Base-by-base conservation (phyloP, 2,888 invertebrate genomes). In the Frankliniella intonsa region DNA sequence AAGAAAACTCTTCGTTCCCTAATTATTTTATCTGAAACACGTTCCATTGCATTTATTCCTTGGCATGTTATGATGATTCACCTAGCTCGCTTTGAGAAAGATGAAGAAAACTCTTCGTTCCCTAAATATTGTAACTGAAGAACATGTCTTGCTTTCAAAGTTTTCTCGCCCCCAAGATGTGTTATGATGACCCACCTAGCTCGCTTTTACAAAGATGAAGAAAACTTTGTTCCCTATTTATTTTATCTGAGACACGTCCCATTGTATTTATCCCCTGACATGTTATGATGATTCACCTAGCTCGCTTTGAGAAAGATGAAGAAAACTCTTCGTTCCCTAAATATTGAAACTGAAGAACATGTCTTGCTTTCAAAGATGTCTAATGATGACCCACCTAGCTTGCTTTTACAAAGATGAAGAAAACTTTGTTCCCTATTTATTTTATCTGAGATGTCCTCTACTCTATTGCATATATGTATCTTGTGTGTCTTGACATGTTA, bases 31-130 rank as follows among this genome's bases (percentile, higher is more conserved):
- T n/a, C 14, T 2, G 38, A 38, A 38, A 38, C 62, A 0, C 62
- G 55, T 14, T 55, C 17, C 7, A 17, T 17, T 51, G 51, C 12
- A 51, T 51, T 11, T 11, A 11, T 51, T 9, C 51, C 17, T 55
- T 55, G 55, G 2, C 55, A 2, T 55, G 14, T 55, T 55, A 14
- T 62, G 62, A 62, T 62, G 62, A 62, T 17, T 69, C 69, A 10
- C 69, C 69, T 69, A 69, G 69, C 69, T 69, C 62, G 62, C 69
- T 69, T 11, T 69, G 69, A 69, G 22, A 9, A 69, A n/a, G n/a
- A 22, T 69, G 69, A 69, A 76, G 69, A 76, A 25, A 76, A n/a
- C 11, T 69, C 19, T 69, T 22, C 22, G 69, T 69, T 69, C 69
- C 69, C 69, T 22, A 69, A 10, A 25, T 10, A 25, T 76, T 76